Conservation (phyloP, 2,797 vertebrate genomes). For the Xenentodon cancila region DNA sequence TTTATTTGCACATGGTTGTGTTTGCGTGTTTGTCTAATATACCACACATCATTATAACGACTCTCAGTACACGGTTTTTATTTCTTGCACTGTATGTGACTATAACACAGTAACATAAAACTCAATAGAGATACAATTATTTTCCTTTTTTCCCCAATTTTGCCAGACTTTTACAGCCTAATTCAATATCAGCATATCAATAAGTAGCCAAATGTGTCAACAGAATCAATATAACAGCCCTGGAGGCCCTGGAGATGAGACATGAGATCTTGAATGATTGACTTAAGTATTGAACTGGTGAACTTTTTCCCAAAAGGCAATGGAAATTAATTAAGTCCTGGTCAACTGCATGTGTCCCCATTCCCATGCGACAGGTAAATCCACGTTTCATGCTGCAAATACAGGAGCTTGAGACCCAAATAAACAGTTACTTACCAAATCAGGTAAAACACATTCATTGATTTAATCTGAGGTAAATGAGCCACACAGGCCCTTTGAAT, state of each 20-base stretch:
- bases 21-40: background rate
- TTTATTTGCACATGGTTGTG: background rate
- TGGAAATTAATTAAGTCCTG: constrained; percentile 59
- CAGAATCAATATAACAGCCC: constrained; percentile 40
- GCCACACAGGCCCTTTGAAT: background rate
- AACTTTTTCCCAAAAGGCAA: constrained; percentile 47
- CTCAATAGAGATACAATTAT: constrained; percentile 29
- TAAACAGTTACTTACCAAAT: constrained; percentile 2
- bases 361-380: constrained; percentile 44
- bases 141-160: constrained; percentile 26
- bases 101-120: constrained; percentile 33
- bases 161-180: constrained; percentile 32
- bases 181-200: constrained; percentile 43
- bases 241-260: constrained; percentile 20
- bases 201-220: constrained; percentile 48
- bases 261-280: constrained; percentile 52
- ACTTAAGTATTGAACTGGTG: constrained; percentile 51
- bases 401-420: constrained; percentile 14
- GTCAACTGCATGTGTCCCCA: constrained; percentile 10
- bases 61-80: constrained; percentile 17
- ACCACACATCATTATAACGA: constrained; percentile 9
- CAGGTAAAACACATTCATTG: constrained; percentile 21
- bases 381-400: constrained; percentile 31
- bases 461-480: constrained; percentile 1
- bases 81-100: constrained; percentile 19